Percentiles rank a stretch among this genome's conserved stretches.
Conservation (phyloP, 1,140 invertebrate genomes). For the Lepidurus couesii region DNA sequence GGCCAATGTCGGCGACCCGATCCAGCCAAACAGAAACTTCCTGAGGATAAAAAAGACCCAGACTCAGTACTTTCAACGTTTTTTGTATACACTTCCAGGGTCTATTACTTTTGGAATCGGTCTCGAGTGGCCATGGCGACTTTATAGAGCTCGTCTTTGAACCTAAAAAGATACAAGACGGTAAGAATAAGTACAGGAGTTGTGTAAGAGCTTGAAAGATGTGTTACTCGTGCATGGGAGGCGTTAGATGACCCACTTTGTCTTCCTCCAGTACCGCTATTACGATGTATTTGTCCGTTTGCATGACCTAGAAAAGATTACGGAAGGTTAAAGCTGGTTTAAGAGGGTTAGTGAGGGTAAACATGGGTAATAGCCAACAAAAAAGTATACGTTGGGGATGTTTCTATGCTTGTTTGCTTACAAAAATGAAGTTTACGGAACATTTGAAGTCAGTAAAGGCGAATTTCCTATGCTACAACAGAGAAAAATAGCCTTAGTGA, state of each 20-base stretch:
- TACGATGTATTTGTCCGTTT: conserved; percentile 79
- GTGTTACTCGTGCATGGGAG: conserved; percentile 64
- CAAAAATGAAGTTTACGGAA: too few relatives aligned
- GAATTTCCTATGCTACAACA: too few relatives aligned
- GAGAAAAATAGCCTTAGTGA: too few relatives aligned
- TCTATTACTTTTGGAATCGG: conserved; percentile 65
- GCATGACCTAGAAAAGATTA: conserved; percentile 45
- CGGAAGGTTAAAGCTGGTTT: not conserved
- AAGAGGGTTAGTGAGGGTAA: too few relatives aligned
- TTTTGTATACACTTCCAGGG: not conserved
- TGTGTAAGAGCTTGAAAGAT: not conserved
- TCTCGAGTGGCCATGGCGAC: conserved; percentile 69
- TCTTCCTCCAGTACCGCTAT: conserved; percentile 82
- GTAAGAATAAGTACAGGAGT: not conserved
- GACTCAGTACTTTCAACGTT: not conserved
- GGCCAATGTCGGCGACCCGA: conserved; percentile 71
- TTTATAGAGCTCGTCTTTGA: conserved; percentile 75
- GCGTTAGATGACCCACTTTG: conserved; percentile 69
- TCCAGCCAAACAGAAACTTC: conserved; percentile 87
- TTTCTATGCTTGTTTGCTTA: too few relatives aligned
- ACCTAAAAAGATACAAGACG: conserved; percentile 44
- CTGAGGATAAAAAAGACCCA: conserved; percentile 40
- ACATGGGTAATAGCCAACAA: too few relatives aligned
- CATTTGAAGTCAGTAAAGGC: too few relatives aligned
- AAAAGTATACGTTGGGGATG: too few relatives aligned